Conservation (phyloP, 2,888 invertebrate species). For the Melanargia galathea region DNA sequence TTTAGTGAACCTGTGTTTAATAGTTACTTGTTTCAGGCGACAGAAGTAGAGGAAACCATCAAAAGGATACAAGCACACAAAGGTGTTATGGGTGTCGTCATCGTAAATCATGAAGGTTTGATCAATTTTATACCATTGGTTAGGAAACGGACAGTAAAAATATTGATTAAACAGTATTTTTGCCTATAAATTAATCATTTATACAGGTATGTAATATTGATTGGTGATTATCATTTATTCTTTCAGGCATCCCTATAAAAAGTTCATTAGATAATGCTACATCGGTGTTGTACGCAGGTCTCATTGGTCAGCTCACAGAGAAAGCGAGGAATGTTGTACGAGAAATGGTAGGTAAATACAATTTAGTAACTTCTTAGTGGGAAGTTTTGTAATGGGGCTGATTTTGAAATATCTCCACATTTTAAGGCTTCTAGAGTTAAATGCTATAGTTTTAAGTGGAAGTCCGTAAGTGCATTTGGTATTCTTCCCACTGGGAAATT, state of each 20-base stretch:
- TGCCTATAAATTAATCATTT: not conserved
- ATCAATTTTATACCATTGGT: slow-evolving; percentile 59
- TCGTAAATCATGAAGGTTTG: slow-evolving; percentile 98
- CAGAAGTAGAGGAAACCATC: slow-evolving; percentile 98
- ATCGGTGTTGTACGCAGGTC: slow-evolving; percentile 96
- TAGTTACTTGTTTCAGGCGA: slow-evolving; percentile 75
- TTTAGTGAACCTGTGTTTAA: slow-evolving; percentile 8
- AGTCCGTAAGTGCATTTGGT: too few species aligned
- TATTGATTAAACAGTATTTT: not conserved
- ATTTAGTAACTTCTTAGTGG: not conserved
- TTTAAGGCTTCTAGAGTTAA: too few species aligned
- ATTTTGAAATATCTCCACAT: too few species aligned
- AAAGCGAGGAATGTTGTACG: slow-evolving; percentile 96
- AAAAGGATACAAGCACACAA: slow-evolving; percentile 98
- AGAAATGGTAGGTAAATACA: slow-evolving; percentile 85
- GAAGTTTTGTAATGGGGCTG: too few species aligned
- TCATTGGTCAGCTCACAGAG: slow-evolving; percentile 95
- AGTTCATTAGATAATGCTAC: slow-evolving; percentile 97
- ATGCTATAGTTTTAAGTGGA: too few species aligned
- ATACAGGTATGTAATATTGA: not conserved
- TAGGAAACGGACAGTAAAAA: slow-evolving; percentile 47
- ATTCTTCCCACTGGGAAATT: too few species aligned
- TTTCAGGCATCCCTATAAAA: slow-evolving; percentile 92
- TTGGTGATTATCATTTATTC: slow-evolving; percentile 28
- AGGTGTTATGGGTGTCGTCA: slow-evolving; percentile 98